A percentile compares a stretch with the other conserved stretches of the same genome.
Conservation (phyloP, 2,888 invertebrate genomes). For the Agonopterix subpropinquella region DNA sequence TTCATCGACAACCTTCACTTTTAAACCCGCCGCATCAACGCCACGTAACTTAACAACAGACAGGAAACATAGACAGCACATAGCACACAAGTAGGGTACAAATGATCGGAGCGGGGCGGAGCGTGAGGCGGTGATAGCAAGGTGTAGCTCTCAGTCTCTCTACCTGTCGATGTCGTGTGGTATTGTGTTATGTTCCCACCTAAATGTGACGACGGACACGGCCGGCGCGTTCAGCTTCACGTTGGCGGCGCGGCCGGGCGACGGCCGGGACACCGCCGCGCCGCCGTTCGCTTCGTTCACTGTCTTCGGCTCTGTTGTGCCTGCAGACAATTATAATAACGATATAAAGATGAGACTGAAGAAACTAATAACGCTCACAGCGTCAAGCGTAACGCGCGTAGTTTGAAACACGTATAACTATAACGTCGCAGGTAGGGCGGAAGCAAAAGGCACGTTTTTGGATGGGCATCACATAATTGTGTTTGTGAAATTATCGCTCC, state of each 20-base stretch:
- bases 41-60: no score
- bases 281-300: slow-evolving; percentile 37
- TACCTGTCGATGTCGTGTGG: slow-evolving; percentile 79
- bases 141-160: slow-evolving; percentile 78
- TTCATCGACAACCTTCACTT: no score
- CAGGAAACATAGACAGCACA: neutral
- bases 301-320: slow-evolving; percentile 17
- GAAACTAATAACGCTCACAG: no score
- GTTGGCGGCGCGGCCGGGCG: slow-evolving; percentile 63
- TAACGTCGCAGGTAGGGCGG: no score
- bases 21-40: no score
- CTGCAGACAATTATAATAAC: neutral
- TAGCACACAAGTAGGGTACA: slow-evolving; percentile 1
- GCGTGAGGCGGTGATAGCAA: slow-evolving; percentile 27
- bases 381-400: no score
- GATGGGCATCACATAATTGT: no score
- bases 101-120: slow-evolving; percentile 15
- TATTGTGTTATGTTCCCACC: slow-evolving; percentile 84
- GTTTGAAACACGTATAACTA: no score
- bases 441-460: no score
- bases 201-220: slow-evolving; percentile 93
- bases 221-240: slow-evolving; percentile 80
- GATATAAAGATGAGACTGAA: neutral
- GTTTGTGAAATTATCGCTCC: no score
- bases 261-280: slow-evolving; percentile 34